These are phyloP conservation scores for Calidris pugnax DNA, from an alignment of 2,113 vertebrate species.

Conservation along the genomic window DNA sequence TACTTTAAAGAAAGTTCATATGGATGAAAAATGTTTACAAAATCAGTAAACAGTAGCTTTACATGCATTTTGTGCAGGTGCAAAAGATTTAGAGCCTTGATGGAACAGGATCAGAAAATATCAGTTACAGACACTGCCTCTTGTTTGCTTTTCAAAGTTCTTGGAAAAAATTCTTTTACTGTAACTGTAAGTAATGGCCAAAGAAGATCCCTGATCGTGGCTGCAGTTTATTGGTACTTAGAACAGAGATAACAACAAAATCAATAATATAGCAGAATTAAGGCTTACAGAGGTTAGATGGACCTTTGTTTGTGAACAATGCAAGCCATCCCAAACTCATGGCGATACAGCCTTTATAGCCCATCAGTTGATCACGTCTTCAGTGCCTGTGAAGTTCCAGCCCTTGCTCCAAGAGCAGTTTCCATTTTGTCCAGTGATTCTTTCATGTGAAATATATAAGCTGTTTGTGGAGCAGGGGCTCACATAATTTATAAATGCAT, in stretches of 20 bases:
- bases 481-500: neutral
- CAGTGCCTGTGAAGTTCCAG: neutral
- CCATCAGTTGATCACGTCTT: neutral
- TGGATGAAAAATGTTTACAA: neutral
- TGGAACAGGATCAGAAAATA: neutral
- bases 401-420: neutral
- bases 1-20: neutral
- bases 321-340: neutral
- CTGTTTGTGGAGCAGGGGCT: neutral
- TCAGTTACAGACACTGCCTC: neutral
- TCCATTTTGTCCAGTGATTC: neutral
- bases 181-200: neutral
- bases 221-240: neutral
- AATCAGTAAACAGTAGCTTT: neutral
- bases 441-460: neutral
- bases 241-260: neutral
- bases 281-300: neutral
- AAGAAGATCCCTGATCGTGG: neutral
- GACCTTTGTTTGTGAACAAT: neutral
- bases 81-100: neutral
- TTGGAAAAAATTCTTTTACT: neutral
- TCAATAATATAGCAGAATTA: neutral
- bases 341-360: neutral
- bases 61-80: neutral
- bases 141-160: neutral